Conservation (phyloP, 2,113 vertebrate genomes). For the Brachyhypopomus gauderio region DNA sequence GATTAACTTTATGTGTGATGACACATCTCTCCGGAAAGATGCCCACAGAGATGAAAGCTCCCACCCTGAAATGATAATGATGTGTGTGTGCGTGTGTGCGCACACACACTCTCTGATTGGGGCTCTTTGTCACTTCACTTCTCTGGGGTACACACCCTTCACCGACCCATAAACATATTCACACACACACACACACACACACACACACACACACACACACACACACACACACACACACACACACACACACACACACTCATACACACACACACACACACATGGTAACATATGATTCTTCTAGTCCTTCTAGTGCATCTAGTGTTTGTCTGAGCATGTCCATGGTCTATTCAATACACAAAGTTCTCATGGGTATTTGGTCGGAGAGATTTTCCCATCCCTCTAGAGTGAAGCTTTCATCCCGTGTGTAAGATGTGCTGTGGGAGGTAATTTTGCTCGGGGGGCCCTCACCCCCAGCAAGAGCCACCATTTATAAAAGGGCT, state of each 20-base stretch:
- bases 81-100: constrained; percentile 12
- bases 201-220: constrained; percentile 25
- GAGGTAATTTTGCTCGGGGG: constrained; percentile 41
- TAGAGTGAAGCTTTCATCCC: constrained; percentile 21
- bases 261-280: constrained; percentile 21
- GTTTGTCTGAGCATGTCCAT: constrained; percentile 41
- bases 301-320: too few relatives aligned
- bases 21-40: constrained; percentile 13
- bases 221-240: background rate
- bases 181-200: constrained; percentile 25
- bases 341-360: constrained; percentile 24
- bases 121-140: constrained; percentile 26
- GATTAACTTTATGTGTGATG: constrained; percentile 15
- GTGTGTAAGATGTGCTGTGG: constrained; percentile 30
- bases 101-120: background rate
- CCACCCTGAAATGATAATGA: background rate
- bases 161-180: background rate
- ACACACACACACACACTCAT: constrained; percentile 40
- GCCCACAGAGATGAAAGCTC: constrained; percentile 29
- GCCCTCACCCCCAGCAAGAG: constrained; percentile 12
- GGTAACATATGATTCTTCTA: constrained; percentile 15
- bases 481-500: constrained; percentile 53
- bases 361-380: constrained; percentile 36
- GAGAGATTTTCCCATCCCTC: constrained; percentile 37
- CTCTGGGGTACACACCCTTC: constrained; percentile 20